phyloP scores from a whole-genome alignment of 2,797 vertebrate genomes.

The Macropodus opercularis region DNA sequence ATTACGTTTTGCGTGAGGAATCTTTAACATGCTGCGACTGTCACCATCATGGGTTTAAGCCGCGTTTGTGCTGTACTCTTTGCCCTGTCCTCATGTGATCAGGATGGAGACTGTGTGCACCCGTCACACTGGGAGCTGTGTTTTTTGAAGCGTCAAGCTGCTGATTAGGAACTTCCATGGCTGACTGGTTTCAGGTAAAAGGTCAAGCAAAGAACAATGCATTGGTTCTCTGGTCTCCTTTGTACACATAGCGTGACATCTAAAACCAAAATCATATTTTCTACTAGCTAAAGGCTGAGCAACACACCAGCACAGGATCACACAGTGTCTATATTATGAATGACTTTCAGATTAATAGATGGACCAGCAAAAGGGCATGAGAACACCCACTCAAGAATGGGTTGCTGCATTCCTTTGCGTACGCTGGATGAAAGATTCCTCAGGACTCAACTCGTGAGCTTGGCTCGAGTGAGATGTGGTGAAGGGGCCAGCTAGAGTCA shows the following conservation, averaged over 20 bases:
- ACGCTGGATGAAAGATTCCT: slow-evolving; percentile 26
- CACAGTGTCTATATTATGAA: slow-evolving; percentile 11
- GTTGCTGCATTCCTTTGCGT: slow-evolving; percentile 33
- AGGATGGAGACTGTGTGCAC: neutral
- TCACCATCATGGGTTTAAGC: slow-evolving; percentile 10
- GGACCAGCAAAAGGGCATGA: slow-evolving; percentile 15
- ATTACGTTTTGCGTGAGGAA: neutral
- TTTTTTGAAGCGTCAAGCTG: neutral
- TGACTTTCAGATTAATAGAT: slow-evolving; percentile 17
- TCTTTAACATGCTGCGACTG: slow-evolving; percentile 7
- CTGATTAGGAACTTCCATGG: slow-evolving; percentile 2
- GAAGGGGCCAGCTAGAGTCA: slow-evolving; percentile 22
- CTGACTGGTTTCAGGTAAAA: slow-evolving; percentile 12
- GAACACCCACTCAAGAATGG: slow-evolving; percentile 22
- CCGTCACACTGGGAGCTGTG: neutral
- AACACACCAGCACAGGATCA: neutral
- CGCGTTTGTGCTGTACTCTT: neutral
- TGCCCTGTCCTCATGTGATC: neutral
- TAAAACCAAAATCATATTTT: neutral
- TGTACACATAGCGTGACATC: neutral
- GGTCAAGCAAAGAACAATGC: slow-evolving; percentile 13
- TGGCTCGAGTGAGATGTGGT: slow-evolving; percentile 2
- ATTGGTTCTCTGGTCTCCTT: neutral
- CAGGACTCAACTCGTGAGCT: slow-evolving; percentile 23
- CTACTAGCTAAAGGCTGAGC: slow-evolving; percentile 7